These are phyloP conservation scores for Apteryx mantelli DNA, from an alignment of 2,113 vertebrate species.

Conservation along the genomic window DNA sequence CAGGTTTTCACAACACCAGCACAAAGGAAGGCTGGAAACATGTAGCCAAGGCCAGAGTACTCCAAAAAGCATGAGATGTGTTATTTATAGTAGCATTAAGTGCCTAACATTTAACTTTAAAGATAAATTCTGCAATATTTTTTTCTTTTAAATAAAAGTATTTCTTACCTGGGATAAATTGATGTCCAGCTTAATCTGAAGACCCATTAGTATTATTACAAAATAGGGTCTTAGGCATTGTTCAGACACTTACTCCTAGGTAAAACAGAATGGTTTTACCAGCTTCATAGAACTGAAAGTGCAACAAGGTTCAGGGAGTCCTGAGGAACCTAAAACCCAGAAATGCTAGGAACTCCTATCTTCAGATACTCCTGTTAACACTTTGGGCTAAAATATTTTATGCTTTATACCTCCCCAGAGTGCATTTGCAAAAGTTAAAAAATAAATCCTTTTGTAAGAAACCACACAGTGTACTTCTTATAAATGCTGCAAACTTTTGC, in stretches of 20 bases:
- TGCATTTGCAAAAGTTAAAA: not conserved
- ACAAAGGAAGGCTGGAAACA: not conserved
- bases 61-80: not conserved
- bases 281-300: not conserved
- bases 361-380: not conserved
- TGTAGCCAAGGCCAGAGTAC: not conserved
- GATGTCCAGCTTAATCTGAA: not conserved
- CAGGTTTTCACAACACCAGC: accelerated
- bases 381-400: not conserved
- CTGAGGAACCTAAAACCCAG: not conserved
- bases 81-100: not conserved
- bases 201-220: not conserved
- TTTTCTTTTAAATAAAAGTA: not conserved
- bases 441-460: not conserved
- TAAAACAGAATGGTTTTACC: not conserved
- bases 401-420: not conserved
- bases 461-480: not conserved
- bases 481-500: not conserved
- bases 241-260: not conserved
- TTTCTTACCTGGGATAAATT: not conserved
- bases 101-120: not conserved
- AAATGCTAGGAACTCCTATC: not conserved
- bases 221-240: not conserved
- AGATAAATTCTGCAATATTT: not conserved
- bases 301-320: not conserved